Base-by-base conservation (phyloP, 1,140 invertebrate genomes). In the Ruditapes philippinarum region DNA sequence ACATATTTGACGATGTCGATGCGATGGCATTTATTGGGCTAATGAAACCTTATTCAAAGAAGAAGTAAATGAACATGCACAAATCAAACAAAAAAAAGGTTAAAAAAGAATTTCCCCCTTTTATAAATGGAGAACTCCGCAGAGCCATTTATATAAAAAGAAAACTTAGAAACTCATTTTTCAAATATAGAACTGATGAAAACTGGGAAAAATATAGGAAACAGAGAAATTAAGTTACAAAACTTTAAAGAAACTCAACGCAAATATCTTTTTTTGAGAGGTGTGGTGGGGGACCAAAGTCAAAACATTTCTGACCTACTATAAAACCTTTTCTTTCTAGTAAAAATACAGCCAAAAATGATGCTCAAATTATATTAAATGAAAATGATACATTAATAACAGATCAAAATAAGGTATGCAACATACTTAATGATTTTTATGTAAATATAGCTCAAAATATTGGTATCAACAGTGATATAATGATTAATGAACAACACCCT, bases 271-370 rank as follows among this genome's bases (percentile, higher is more conserved):
- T 82, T 82, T 19, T 0, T 40, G 79, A 82, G 38, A 62, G 79
- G 65, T 82, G 54, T 65, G 54, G 54, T 40, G 79, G 25, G 42
- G 81, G 81, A 1, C 62, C 60, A 7, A 83, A 83, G n/a, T 83
- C 81, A 9, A 68, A 83, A 60, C 54, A 70, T 25, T 70, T 83
- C 28, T 83, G 81, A 62, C 60, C 38, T 17, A 83, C 42, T n/a
- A 70, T 83, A 12, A 68, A 83, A 51, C 81, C 60, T 45, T 83
- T 70, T 22, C 22, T 83, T 1, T 70, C 38, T 19, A 78, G 38
- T 54, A 80, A 80, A 76, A 22, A n/a, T 19, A 28, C 14, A 4
- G 17, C 12, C 51, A 76, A 76, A 76, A 38, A 12, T 28, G 5
- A 7, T 22, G 22, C 14, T 11, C 1, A 40, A 12, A 73, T 22